A percentile compares a stretch with the other conserved stretches of the same genome.
Evolutionary conservation across 2,113 vertebrate species (phyloP).

Genomic region (Callionymus lyra): DNA sequence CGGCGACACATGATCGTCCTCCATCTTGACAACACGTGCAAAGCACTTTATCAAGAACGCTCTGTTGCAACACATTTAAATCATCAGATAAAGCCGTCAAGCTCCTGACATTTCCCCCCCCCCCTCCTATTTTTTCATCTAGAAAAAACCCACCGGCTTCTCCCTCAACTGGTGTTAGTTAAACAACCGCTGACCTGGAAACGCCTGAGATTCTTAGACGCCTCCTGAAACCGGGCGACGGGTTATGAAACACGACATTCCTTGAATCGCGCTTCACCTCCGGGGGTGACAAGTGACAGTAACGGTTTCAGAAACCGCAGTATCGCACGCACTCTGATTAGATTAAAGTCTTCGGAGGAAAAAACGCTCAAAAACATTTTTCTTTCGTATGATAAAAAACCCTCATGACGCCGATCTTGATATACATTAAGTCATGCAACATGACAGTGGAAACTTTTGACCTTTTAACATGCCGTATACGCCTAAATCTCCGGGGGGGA

Average conservation of each 20-base stretch:
- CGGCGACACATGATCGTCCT: constrained; percentile 31
- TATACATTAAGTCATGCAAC: constrained; percentile 51
- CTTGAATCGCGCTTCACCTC: constrained; percentile 22
- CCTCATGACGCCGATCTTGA: constrained; percentile 34
- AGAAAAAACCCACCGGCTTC: too few species aligned
- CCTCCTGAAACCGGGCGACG: constrained; percentile 19
- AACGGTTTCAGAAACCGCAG: constrained; percentile 22
- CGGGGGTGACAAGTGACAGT: constrained; percentile 24
- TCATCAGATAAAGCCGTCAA: too few species aligned
- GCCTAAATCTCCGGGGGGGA: constrained; percentile 17
- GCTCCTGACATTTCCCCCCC: constrained; percentile 26
- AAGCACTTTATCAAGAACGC: constrained; percentile 3
- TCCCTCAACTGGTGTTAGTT: constrained; percentile 23
- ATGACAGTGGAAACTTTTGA: constrained; percentile 48
- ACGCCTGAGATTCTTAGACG: constrained; percentile 25
- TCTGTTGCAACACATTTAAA: too few species aligned
- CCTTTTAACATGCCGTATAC: constrained; percentile 54
- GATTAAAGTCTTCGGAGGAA: constrained; percentile 6
- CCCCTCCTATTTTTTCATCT: too few species aligned
- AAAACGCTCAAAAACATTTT: constrained; percentile 14
- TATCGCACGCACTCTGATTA: constrained; percentile 4
- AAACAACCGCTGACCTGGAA: constrained; percentile 47
- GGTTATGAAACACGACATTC: constrained; percentile 37
- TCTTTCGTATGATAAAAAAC: constrained; percentile 25
- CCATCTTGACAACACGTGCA: constrained; percentile 10